phyloP scores from a whole-genome alignment of 2,797 vertebrate genomes.

The Ctenopoma multispine region DNA sequence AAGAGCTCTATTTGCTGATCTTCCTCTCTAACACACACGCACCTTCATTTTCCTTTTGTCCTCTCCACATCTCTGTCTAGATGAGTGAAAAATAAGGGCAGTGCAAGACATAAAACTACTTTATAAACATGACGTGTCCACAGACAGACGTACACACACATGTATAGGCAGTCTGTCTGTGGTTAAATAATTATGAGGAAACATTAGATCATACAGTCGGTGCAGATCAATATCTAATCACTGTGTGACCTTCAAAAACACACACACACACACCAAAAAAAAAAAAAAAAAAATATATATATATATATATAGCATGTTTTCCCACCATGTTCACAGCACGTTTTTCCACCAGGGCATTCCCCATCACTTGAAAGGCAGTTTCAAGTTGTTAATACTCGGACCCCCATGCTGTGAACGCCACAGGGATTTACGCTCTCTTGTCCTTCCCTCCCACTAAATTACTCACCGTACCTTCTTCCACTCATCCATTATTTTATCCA shows the following conservation, averaged over 20 bases:
- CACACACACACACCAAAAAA: no score
- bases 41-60: constrained; percentile 19
- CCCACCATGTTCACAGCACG: neutral
- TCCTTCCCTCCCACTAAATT: constrained; percentile 15
- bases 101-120: constrained; percentile 11
- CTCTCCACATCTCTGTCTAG: neutral
- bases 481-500: constrained; percentile 32
- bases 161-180: constrained; percentile 16
- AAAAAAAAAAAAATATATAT: no score
- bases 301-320: neutral
- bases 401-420: constrained; percentile 12
- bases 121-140: constrained; percentile 2
- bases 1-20: constrained; percentile 6
- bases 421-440: constrained; percentile 6
- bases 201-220: constrained; percentile 45
- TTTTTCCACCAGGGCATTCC: constrained; percentile 1
- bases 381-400: constrained; percentile 3
- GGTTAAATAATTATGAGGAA: constrained; percentile 63
- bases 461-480: constrained; percentile 12
- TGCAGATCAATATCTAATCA: constrained; percentile 75
- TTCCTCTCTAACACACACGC: constrained; percentile 5
- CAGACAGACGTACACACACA: neutral
- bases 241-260: constrained; percentile 60
- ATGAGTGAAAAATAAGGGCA: constrained; percentile 34
- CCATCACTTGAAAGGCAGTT: constrained; percentile 12